Evolutionary conservation across 1,140 invertebrate genomes (phyloP), one percentile per base, ranked within the genome.

Genomic region (Fopius arisanus): DNA sequence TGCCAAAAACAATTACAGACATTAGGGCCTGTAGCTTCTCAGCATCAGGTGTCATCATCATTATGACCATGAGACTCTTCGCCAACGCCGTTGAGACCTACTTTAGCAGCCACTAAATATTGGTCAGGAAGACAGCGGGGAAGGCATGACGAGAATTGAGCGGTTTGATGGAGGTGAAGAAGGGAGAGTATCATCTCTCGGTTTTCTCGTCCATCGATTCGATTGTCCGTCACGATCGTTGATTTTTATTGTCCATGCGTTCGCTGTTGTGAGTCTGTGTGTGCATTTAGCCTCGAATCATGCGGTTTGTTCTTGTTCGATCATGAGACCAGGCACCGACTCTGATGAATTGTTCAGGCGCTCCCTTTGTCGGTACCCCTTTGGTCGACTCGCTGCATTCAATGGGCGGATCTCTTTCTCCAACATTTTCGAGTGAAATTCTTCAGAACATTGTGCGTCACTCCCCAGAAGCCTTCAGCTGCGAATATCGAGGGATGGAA

Each of bases 51-150:
- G 48, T 70, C 68, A 62, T 70, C 68, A 62, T 70, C 68, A 59
- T 62, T 70, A 70, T 70, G 12, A 62, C 62, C 51, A 69, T 51
- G n/a, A 70, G 51, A 59, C 19, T 31, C 19, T n/a, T 29, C 21
- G 23, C 48, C 10, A 31, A 70, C 31, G 31, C 14, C 28, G 28
- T 3, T 23, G 14, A 51, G 67, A 51, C 67, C 67, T 68, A 68
- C 67, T 68, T 68, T 28, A 28, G 54, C 19, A 9, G n/a, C 41
- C 21, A 48, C 14, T 9, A 67, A 41, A 28, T 26, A 68, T 68
- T 51, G 23, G n/a, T 29, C 40, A 68, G 21, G 37, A 48, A 29
- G 23, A 10, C 23, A 23, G 54, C 26, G 54, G 19, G 54, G 10
- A 59, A n/a, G 43, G 19, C 19, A 59, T 59, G 54, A 59, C 26